Evolutionary conservation across 1,140 invertebrate genomes (phyloP).

Genomic region (Tetramorium simillimum): DNA sequence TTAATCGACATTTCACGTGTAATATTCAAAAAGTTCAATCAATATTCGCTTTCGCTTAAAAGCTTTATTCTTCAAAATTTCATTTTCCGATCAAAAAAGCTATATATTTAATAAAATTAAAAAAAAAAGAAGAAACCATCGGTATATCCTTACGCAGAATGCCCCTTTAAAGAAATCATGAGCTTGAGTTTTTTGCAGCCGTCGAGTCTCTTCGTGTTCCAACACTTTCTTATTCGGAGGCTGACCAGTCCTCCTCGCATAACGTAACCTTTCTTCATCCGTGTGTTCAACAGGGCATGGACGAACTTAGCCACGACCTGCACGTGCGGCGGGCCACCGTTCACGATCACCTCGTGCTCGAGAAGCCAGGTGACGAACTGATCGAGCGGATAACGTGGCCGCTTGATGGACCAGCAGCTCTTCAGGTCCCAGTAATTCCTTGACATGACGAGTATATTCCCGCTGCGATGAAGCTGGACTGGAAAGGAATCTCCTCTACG

Average conservation of each 20-base stretch:
- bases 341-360: slow-evolving; percentile 77
- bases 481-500: background rate
- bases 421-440: slow-evolving; percentile 67
- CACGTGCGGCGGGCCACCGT: slow-evolving; percentile 65
- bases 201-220: slow-evolving; percentile 63
- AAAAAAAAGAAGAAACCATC: background rate
- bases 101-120: too few relatives aligned
- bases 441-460: slow-evolving; percentile 65
- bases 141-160: slow-evolving; percentile 63
- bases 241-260: slow-evolving; percentile 74
- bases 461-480: background rate
- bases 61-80: background rate
- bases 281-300: slow-evolving; percentile 67
- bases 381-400: slow-evolving; percentile 33
- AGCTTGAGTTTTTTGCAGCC: slow-evolving; percentile 52
- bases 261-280: slow-evolving; percentile 41
- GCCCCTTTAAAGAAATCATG: slow-evolving; percentile 52
- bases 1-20: background rate
- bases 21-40: background rate
- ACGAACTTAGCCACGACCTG: slow-evolving; percentile 76
- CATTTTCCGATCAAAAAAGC: background rate
- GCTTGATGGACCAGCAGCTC: slow-evolving; percentile 71
- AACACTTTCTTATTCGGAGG: slow-evolving; percentile 68
- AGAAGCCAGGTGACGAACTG: slow-evolving; percentile 67
- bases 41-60: background rate